phyloP scores from a whole-genome alignment of 2,113 vertebrate genomes.

The Stigmatopora nigra region DNA sequence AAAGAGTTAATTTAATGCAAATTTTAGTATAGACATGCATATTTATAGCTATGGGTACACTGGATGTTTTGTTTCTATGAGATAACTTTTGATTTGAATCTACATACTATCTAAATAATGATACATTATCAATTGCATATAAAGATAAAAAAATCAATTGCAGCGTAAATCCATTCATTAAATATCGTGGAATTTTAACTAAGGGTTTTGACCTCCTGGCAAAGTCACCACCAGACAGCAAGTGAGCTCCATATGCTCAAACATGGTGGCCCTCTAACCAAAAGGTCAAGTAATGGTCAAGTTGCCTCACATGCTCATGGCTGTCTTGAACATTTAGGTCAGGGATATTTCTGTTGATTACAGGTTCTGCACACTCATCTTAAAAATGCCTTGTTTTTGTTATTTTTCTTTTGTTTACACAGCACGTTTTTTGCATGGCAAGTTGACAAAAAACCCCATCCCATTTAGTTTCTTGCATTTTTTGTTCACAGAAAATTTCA shows the following conservation, averaged over 20 bases:
- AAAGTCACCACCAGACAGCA: slow-evolving; percentile 36
- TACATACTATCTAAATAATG: too few species aligned
- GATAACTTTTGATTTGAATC: too few species aligned
- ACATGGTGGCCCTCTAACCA: slow-evolving; percentile 36
- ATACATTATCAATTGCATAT: background rate
- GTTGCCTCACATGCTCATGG: slow-evolving; percentile 19
- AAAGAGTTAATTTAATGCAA: too few species aligned
- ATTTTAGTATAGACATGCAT: too few species aligned
- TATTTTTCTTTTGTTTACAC: background rate
- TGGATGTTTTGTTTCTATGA: too few species aligned
- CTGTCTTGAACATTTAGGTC: slow-evolving; percentile 15
- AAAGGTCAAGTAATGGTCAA: slow-evolving; percentile 41
- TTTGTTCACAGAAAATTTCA: background rate
- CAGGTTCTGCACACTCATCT: background rate
- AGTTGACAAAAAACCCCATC: background rate
- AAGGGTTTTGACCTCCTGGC: slow-evolving; percentile 29
- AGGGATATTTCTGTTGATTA: slow-evolving; percentile 5
- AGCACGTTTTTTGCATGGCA: background rate
- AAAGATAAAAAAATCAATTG: background rate
- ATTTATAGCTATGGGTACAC: too few species aligned
- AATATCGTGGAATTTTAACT: slow-evolving; percentile 25
- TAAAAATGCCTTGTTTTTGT: background rate
- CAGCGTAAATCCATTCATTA: background rate
- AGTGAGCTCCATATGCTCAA: slow-evolving; percentile 47
- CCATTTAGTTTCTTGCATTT: background rate